Evolutionary conservation across 2,797 vertebrate species (phyloP).

Genomic region (Sebastes kiyomatsui): DNA sequence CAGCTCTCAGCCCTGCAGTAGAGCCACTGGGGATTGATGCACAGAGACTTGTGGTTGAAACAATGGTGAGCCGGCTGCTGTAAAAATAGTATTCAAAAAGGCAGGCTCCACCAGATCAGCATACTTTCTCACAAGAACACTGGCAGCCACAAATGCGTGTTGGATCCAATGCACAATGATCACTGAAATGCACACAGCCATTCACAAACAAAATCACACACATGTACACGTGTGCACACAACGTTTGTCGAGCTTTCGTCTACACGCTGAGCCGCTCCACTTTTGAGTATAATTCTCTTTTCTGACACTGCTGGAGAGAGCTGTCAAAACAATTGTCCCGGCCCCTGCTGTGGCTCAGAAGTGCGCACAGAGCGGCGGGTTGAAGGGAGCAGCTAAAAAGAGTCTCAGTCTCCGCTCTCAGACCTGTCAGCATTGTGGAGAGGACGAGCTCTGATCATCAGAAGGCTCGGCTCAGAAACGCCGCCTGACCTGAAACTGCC

Average conservation of each 20-base stretch:
- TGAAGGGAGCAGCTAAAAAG: conserved; percentile 70
- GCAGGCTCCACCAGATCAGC: conserved; percentile 57
- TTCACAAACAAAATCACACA: background rate
- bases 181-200: conserved; percentile 5
- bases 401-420: conserved; percentile 61
- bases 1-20: conserved; percentile 56
- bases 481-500: conserved; percentile 72
- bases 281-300: conserved; percentile 72
- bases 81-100: conserved; percentile 74
- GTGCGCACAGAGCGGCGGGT: conserved; percentile 58
- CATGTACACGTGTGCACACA: background rate
- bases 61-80: conserved; percentile 70
- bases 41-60: conserved; percentile 76
- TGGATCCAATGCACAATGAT: background rate
- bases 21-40: conserved; percentile 67
- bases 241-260: conserved; percentile 34
- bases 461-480: conserved; percentile 52
- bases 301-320: conserved; percentile 73
- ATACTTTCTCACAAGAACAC: conserved; percentile 65
- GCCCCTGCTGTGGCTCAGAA: conserved; percentile 75
- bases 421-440: conserved; percentile 65
- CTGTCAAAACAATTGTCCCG: conserved; percentile 82
- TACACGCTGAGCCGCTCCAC: conserved; percentile 48
- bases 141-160: conserved; percentile 24
- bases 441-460: conserved; percentile 66